Base-by-base conservation (phyloP, 2,888 invertebrate genomes). In the Operophtera brumata region DNA sequence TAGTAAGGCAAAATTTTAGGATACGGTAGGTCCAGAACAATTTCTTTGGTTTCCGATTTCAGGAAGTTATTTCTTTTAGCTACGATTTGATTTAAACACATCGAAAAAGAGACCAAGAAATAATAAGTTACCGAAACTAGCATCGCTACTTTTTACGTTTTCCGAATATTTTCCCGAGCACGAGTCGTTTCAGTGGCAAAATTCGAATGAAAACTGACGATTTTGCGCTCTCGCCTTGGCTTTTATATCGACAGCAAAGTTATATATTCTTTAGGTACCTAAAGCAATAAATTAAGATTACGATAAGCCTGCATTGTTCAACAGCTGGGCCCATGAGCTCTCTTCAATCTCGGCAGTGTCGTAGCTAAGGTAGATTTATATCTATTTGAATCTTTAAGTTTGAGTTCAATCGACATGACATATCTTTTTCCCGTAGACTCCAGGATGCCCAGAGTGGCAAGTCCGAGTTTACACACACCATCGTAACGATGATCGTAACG, bases 1-100 rank as follows among this genome's bases (percentile, higher is more conserved):
- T 79, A 84, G 26, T 50, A 43, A 0, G 59, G 39, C 35, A 82
- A 63, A 61, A 84, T 78, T 11, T 53, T 37, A 39, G 64, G 59
- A 28, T 52, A 56, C 1, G 80, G 76, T 28, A 78, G 65, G 36
- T 72, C 64, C n/a, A 44, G 37, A 6, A 43, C 32, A 35, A 56
- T 50, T 42, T 49, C 30, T 56, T 30, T 35, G 36, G 1, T 32
- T 45, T 55, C 47, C 43, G 34, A 30, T 58, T 49, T 12, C 35
- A 48, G 7, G 26, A 43, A 55, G 41, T 25, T 28, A 36, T 41
- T 40, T 26, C 26, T 49, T 42, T 53, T 12, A 10, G 47, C 37
- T 0, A 12, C 6, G 3, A 37, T 37, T 47, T 47, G 5, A 48
- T 35, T 11, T 1, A 39, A 36, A 37, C 36, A 34, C 11, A 47